Conservation (phyloP, 2,888 invertebrate genomes). For the Pristionchus japonicus region DNA sequence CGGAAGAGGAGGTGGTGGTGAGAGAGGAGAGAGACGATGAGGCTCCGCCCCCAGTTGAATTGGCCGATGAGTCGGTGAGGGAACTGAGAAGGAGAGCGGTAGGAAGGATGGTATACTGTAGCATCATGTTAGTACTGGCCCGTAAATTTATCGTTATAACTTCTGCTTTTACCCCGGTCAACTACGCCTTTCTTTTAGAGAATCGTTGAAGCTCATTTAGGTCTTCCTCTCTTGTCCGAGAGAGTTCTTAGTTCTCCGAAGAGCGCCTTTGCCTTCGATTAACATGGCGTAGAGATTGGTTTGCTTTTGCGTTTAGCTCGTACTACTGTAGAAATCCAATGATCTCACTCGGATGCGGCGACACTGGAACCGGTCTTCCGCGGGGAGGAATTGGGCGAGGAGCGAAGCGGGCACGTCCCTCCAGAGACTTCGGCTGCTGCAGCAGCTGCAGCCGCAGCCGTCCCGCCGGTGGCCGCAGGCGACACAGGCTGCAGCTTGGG, state of each 20-base stretch:
- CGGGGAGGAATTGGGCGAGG: background rate
- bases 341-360: background rate
- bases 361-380: background rate
- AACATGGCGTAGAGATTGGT: too few relatives aligned
- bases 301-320: too few relatives aligned
- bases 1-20: background rate
- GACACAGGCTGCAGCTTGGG: conserved; percentile 6
- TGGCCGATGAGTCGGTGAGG: background rate
- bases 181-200: too few relatives aligned
- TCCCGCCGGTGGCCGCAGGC: background rate
- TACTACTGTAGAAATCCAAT: background rate
- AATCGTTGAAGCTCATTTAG: too few relatives aligned
- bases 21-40: background rate
- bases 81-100: background rate
- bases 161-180: too few relatives aligned
- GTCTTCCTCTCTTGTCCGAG: too few relatives aligned
- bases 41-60: background rate
- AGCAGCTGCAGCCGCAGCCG: background rate
- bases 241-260: too few relatives aligned
- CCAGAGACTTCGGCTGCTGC: background rate
- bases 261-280: too few relatives aligned
- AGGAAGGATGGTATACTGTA: too few relatives aligned
- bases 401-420: background rate
- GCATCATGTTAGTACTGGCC: too few relatives aligned
- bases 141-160: too few relatives aligned